Evolutionary conservation across 2,113 vertebrate genomes (phyloP), one percentile per base, ranked within the genome.

Genomic region (Symphodus melops): DNA sequence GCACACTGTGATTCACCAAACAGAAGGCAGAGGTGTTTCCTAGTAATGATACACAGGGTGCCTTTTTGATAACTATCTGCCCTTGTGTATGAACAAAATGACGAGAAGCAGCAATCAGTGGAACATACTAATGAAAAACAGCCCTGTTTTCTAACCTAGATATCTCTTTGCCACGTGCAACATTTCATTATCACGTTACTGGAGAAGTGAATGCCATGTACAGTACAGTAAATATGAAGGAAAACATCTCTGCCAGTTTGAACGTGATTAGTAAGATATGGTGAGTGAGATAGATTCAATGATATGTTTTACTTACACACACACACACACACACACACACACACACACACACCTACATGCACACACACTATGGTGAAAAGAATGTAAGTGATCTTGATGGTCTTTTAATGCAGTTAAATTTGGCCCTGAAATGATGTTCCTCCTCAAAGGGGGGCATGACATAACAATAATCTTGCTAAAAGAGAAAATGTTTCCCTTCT

Each of bases 121-220:
- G 74, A 85, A 86, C 68, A 81, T 76, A 62, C 75, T 81, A 72
- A 82, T 86, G 85, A 83, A 89, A 83, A 89, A 86, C 70, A 64
- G 66, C 46, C 25, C 12, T 39, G 60, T 82, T 79, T 80, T 76
- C 60, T n/a, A n/a, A n/a, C 55, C 66, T 57, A 62, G 60, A 83
- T 78, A 55, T 54, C 36, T 68, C 48, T 78, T 80, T 82, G 67
- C 75, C 41, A 72, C 65, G 77, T 79, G 57, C 60, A 62, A 48
- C 59, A 82, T 80, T 89, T 91, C 75, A 89, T 84, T 89, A 87
- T 79, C 60, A 51, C 71, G n/a, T n/a, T n/a, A 33, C 28, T 33
- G 28, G 28, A 33, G 5, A 33, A 33, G 0, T 33, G 6, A 33
- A 33, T 3, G 1, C 4, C 0, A 33, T 33, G 28, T 33, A 33